Evolutionary conservation across 2,888 invertebrate species (phyloP), one percentile per base, ranked within the genome.

Genomic region (Drosophila prostipennis): DNA sequence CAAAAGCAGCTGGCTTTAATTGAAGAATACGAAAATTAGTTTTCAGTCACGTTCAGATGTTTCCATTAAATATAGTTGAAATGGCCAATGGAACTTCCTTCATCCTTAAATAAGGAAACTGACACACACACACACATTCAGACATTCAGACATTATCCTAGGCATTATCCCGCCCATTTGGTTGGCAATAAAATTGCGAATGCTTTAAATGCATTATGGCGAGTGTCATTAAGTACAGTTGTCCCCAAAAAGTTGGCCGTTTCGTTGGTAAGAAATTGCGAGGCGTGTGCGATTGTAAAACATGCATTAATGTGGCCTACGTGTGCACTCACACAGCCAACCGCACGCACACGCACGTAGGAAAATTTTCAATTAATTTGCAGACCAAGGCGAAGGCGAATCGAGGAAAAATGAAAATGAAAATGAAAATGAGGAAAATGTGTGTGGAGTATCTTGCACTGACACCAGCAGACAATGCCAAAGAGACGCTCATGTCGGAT

Each of bases 301-400:
- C 83, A 72, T 49, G 75, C 80, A 81, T 85, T 80, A 64, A 77
- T 82, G 77, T 79, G 77, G 68, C 69, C 77, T 71, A 73, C 76
- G 74, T 76, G 67, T 61, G 64, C 68, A 67, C 14, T 43, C 49
- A 49, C 72, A 57, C 68, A 54, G 42, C 40, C 26, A 43, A 43
- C 23, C 36, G 32, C 39, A 39, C 13, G 39, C 19, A 39, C 42
- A 36, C 7, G 39, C 13, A 36, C 45, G 55, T 71, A 52, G 58
- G 65, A 65, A 65, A 54, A 63, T 73, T 82, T 73, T 60, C 79
- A 84, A 78, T 83, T 81, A 76, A 78, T 76, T 79, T 78, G 68
- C 40, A 29, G 64, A 42, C 53, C 54, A 43, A 55, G 51, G 69
- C 54, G 42, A 16, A 58, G 51, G 53, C 51, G 43, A 45, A 40